Evolutionary conservation across 2,113 vertebrate genomes (phyloP).

Genomic region (Scopus umbretta): DNA sequence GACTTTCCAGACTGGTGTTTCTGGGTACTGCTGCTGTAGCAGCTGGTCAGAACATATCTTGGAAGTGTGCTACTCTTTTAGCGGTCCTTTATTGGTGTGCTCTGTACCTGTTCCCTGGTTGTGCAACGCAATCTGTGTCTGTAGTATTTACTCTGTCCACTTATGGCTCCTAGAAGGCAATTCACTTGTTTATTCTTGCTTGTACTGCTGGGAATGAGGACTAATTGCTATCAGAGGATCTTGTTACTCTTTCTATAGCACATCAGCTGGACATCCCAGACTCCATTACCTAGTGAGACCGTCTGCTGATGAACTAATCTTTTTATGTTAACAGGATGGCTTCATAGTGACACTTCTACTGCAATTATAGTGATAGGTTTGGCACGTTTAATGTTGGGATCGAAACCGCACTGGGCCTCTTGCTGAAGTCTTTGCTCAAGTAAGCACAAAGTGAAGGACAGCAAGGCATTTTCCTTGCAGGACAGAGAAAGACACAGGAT

Average conservation of each 20-base stretch:
- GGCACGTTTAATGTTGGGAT: rapidly evolving
- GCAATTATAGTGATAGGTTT: background rate
- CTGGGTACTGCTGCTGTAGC: background rate
- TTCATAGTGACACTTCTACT: background rate
- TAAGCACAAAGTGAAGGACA: background rate
- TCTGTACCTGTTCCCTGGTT: background rate
- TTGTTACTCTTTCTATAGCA: background rate
- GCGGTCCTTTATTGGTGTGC: background rate
- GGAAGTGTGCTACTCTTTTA: background rate
- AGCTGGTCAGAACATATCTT: background rate
- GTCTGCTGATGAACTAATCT: background rate
- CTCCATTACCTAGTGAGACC: background rate
- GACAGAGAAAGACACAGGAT: background rate
- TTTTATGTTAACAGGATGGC: background rate
- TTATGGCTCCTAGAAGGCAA: background rate
- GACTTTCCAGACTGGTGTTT: background rate
- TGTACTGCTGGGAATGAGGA: background rate
- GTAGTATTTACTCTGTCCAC: background rate
- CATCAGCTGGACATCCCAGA: background rate
- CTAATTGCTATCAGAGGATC: background rate
- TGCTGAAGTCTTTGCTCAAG: background rate
- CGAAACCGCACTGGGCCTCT: background rate
- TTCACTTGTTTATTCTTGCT: background rate
- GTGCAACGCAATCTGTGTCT: background rate
- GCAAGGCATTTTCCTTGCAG: background rate